Evolutionary conservation across 2,113 vertebrate species (phyloP).

Genomic region (Lonchura striata): DNA sequence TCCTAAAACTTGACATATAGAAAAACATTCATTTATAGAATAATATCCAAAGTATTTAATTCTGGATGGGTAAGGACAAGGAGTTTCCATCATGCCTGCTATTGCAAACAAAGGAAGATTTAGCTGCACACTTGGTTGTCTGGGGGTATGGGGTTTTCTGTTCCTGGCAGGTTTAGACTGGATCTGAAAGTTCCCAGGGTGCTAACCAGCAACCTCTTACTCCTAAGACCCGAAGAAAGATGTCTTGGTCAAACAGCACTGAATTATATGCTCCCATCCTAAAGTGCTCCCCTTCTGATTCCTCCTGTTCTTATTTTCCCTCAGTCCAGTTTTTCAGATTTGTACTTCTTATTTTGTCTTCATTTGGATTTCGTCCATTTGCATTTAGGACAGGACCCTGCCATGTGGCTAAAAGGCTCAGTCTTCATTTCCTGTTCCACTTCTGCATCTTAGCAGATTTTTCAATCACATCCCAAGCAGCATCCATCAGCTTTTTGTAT

Average conservation of each 20-base stretch:
- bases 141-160: accelerated
- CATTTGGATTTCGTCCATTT: neutral
- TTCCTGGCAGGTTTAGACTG: neutral
- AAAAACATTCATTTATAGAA: neutral
- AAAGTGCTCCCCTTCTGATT: neutral
- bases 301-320: neutral
- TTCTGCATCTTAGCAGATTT: conserved; percentile 23
- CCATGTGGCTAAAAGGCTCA: neutral
- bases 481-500: neutral
- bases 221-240: neutral
- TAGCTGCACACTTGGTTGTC: neutral
- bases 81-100: neutral
- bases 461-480: neutral
- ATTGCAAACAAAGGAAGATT: neutral
- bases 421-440: conserved; percentile 20
- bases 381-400: neutral
- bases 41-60: neutral
- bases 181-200: neutral
- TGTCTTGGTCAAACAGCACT: neutral
- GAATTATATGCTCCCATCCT: neutral
- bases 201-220: neutral
- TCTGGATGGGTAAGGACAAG: neutral
- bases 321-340: neutral
- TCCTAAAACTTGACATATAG: neutral
- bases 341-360: accelerated